These are phyloP conservation scores for Myxocyprinus asiaticus DNA, from an alignment of 2,113 vertebrate species.

Conservation along the genomic window DNA sequence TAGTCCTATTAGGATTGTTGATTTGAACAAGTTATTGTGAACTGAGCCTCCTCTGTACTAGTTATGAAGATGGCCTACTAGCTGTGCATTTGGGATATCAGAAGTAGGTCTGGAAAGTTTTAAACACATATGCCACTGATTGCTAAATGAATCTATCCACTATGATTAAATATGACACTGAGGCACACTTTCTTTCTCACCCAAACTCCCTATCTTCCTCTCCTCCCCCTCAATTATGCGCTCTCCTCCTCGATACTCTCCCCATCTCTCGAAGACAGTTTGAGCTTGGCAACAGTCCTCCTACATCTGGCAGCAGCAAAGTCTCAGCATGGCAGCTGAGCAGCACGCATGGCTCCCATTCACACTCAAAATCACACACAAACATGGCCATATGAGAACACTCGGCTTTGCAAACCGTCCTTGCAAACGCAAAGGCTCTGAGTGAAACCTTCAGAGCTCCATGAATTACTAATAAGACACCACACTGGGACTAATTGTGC, in stretches of 20 bases:
- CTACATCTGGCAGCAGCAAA: slow-evolving; percentile 77
- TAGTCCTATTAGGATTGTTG: slow-evolving; percentile 33
- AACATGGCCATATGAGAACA: slow-evolving; percentile 34
- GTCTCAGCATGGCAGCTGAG: slow-evolving; percentile 61
- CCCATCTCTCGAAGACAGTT: slow-evolving; percentile 63
- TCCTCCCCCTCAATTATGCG: slow-evolving; percentile 1
- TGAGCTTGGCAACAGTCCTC: slow-evolving; percentile 73
- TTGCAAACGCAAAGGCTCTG: slow-evolving; percentile 56
- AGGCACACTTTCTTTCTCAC: slow-evolving; percentile 59
- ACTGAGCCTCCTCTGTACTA: not conserved
- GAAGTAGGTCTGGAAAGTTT: slow-evolving; percentile 60
- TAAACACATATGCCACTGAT: slow-evolving; percentile 61
- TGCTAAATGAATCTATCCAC: slow-evolving; percentile 31
- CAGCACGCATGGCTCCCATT: slow-evolving; percentile 44
- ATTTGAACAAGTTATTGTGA: not conserved
- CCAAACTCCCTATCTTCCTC: slow-evolving; percentile 45
- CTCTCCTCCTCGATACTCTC: slow-evolving; percentile 23
- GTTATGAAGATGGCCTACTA: too few relatives aligned
- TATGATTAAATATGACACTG: slow-evolving; percentile 42
- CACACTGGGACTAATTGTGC: slow-evolving; percentile 73
- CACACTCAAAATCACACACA: slow-evolving; percentile 40
- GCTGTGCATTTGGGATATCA: not conserved
- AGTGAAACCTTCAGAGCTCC: slow-evolving; percentile 72
- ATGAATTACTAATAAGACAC: slow-evolving; percentile 77
- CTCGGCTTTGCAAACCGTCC: slow-evolving; percentile 30